Base-by-base conservation (phyloP, 2,113 vertebrate genomes). In the Odontesthes bonariensis region DNA sequence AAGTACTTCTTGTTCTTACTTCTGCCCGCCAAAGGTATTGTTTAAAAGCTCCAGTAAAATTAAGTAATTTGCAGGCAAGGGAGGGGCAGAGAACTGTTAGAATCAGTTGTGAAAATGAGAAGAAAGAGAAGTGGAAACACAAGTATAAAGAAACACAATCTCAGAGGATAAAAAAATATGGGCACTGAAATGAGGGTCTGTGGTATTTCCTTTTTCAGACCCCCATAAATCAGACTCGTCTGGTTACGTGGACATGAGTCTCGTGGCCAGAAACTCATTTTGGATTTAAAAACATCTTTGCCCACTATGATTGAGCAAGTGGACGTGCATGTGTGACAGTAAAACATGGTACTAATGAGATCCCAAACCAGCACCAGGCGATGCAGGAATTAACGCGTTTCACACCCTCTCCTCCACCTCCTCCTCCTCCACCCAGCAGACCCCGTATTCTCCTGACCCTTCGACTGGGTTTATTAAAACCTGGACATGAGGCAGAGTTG, bases 191-290 rank as follows among this genome's bases (percentile, higher is more conserved):
- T 38, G 58, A 66, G 81, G 84, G 74, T 90, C 88, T 75, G 83
- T 93, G 93, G 74, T 92, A 95, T 94, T 94, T 95, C 89, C 79
- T 63, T 71, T 88, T 88, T 89, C 51, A 42, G 67, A 84, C 57
- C 75, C 87, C 59, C 20, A 73, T 86, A 91, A 93, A 61, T 89
- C 81, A 88, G 81, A 70, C 70, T 66, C 82, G 82, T 67, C 35
- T 68, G 62, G 74, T 81, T 80, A 82, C 31, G 67, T 67, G 72
- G 88, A 93, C 82, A 78, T 63, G 80, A 82, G 82, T 64, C 57
- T 77, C 87, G 75, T 57, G 68, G 86, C 84, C 89, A 64, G 88
- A 89, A 92, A 92, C 90, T 87, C 87, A 94, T 83, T 92, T 87
- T 84, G 68, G 87, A 90, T 92, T 91, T 91, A 89, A 94, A 89